Percentiles rank a stretch among this genome's conserved stretches.
phyloP scores from a whole-genome alignment of 2,888 invertebrate genomes.

The Lasioglossum pauxillum region DNA sequence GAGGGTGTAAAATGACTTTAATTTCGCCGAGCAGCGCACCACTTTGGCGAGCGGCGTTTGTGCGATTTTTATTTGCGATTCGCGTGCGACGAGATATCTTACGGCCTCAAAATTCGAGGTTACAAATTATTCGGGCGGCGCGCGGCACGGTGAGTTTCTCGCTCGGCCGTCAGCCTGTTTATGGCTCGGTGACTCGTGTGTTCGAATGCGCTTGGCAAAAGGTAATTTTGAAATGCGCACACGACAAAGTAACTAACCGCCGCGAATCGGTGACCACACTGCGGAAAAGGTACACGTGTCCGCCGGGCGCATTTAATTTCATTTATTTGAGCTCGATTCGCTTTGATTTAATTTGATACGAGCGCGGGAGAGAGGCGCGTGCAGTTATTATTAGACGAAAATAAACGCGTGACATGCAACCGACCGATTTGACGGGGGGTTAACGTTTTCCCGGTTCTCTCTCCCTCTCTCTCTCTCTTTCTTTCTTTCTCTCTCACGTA shows the following conservation, averaged over 20 bases:
- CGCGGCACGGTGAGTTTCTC: not conserved
- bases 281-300: slow-evolving; percentile 28
- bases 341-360: slow-evolving; percentile 45
- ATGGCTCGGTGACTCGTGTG: slow-evolving; percentile 23
- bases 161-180: slow-evolving; percentile 25
- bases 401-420: slow-evolving; percentile 10
- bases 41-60: not conserved
- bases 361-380: not conserved
- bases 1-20: not conserved
- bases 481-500: not conserved
- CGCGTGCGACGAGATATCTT: not conserved
- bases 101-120: not conserved
- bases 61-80: not conserved
- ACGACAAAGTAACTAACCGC: slow-evolving; percentile 45
- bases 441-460: not conserved
- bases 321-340: slow-evolving; percentile 39
- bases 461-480: not conserved
- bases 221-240: slow-evolving; percentile 35
- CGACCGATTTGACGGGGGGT: not conserved
- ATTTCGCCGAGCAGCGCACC: not conserved
- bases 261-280: slow-evolving; percentile 2
- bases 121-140: not conserved
- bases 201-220: slow-evolving; percentile 17
- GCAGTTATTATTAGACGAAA: slow-evolving; percentile 29
- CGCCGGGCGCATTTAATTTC: slow-evolving; percentile 36